Evolutionary conservation across 2,797 vertebrate species (phyloP), one percentile per base, ranked within the genome.

Genomic region (Rousettus madagascariensis): DNA sequence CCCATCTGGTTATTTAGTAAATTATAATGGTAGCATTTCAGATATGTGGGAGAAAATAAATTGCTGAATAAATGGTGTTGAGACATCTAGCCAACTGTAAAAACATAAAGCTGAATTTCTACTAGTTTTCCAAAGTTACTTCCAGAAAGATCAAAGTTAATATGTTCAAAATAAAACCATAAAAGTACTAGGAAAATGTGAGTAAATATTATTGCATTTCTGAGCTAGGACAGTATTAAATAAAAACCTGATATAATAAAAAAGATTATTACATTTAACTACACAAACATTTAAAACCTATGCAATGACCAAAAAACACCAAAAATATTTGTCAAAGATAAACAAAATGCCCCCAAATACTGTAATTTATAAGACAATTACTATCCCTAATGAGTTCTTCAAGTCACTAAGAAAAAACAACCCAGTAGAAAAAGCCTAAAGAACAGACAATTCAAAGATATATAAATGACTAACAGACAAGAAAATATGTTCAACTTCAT

Each of bases 131-230:
- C 87, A 93, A 77, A 84, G 11, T 91, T 49, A 95, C 41, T 90
- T 93, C 65, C 63, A 79, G 26, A 88, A 86, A 83, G 33, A 84
- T 46, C 41, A 78, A 93, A 93, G 51, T 93, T 55, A 90, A 72
- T 5, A 92, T 4, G 13, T 93, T 87, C 77, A 77, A 86, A 96
- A 78, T 87, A 96, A 78, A 90, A 87, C 19, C 61, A 90, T 12
- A 66, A 65, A 82, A 41, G 8, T 33, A 41, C 16, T 43, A 91
- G 59, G 30, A 91, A 87, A 94, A 93, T 43, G 11, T 41, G 19
- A 77, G 46, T 43, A 84, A 83, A 86, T 78, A 83, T 66, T 93
- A 77, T 78, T 61, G 20, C 4, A 93, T 53, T 66, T 87, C 63
- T 93, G 38, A 91, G 36, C 20, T 79, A 79, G 71, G 6, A 41